These are phyloP conservation scores for Vultur gryphus DNA, from an alignment of 2,797 vertebrate genomes.

Conservation along the genomic window DNA sequence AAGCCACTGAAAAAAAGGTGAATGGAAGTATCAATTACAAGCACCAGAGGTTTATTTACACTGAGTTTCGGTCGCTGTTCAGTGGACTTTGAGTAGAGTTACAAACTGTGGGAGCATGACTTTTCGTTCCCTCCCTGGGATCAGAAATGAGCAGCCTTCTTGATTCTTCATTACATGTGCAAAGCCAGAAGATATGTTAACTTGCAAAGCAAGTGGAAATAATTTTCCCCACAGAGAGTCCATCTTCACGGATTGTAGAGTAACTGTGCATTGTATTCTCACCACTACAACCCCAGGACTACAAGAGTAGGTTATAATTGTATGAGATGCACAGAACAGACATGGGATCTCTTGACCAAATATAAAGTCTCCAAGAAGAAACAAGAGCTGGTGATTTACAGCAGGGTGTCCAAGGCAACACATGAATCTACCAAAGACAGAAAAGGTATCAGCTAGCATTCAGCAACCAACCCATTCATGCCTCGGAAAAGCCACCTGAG, in stretches of 20 bases:
- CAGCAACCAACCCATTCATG: neutral
- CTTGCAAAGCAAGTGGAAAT: neutral
- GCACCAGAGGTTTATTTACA: neutral
- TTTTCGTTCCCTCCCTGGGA: neutral
- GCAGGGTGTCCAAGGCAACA: neutral
- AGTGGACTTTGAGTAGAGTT: neutral
- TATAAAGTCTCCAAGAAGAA: neutral
- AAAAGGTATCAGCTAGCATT: neutral
- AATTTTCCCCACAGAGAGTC: fast-evolving
- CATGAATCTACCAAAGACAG: neutral
- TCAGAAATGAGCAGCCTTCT: neutral
- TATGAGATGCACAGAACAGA: neutral
- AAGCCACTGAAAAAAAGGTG: neutral
- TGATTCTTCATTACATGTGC: neutral
- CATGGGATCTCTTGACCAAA: neutral
- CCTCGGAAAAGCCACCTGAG: neutral
- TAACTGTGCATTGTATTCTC: neutral
- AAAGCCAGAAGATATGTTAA: neutral
- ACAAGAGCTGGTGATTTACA: neutral
- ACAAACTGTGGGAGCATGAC: neutral
- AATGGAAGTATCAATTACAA: neutral
- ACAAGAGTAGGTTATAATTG: neutral
- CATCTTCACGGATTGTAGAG: neutral
- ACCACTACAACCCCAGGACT: neutral
- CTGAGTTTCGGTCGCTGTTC: neutral